Conservation (phyloP, 2,113 vertebrate species). For the Odobenus rosmarus region DNA sequence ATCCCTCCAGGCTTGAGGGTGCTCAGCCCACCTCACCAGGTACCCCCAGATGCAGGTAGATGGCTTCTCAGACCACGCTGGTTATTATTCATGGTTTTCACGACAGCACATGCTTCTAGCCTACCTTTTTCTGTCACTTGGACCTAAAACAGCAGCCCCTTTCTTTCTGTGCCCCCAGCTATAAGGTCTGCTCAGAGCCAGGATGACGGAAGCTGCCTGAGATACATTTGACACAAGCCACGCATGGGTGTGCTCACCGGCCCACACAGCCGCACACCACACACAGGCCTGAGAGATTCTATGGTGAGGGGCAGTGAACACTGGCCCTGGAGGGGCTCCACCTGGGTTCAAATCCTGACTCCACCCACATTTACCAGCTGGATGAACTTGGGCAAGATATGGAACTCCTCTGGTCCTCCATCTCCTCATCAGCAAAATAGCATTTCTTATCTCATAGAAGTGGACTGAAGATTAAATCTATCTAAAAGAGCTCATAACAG, state of each 20-base stretch:
- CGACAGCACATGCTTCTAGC: background rate
- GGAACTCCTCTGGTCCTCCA: background rate
- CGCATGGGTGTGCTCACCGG: accelerated
- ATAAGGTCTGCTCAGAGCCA: background rate
- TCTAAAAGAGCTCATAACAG: background rate
- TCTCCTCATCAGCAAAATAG: background rate
- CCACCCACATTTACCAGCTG: background rate
- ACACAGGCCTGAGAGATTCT: background rate
- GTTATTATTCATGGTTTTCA: background rate
- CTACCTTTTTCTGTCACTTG: background rate
- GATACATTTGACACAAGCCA: background rate
- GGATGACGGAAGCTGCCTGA: background rate
- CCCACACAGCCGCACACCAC: background rate
- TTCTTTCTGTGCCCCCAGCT: background rate
- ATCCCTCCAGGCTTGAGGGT: background rate
- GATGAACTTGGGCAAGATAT: background rate
- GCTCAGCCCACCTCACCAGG: background rate
- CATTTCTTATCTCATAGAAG: background rate
- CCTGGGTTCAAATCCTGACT: background rate
- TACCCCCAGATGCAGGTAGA: background rate
- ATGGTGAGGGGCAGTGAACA: background rate
- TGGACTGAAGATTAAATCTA: background rate
- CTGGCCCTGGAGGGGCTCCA: background rate
- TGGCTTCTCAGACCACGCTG: background rate
- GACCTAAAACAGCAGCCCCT: background rate